These are phyloP conservation scores for Schizopygopsis pylzovi DNA, from an alignment of 2,797 vertebrate genomes.

Conservation along the genomic window DNA sequence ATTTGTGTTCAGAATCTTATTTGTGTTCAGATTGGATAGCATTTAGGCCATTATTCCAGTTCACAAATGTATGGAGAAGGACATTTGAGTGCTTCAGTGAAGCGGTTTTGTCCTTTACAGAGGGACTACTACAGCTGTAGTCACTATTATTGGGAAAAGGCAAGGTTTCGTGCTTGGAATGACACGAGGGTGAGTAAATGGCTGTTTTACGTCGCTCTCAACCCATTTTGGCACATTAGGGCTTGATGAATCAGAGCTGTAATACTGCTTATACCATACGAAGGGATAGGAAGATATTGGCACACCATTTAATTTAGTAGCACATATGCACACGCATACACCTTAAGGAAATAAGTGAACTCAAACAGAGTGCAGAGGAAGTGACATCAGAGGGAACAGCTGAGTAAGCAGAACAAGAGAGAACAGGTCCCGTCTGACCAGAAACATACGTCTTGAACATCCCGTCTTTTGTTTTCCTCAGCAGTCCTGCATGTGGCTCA, in stretches of 20 bases:
- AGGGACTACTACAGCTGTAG: background rate
- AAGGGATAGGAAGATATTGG: slow-evolving; percentile 14
- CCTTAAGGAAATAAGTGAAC: slow-evolving; percentile 12
- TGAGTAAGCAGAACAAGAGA: background rate
- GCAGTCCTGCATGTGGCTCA: background rate
- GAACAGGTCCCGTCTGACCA: background rate
- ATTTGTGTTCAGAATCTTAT: background rate
- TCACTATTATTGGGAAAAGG: background rate
- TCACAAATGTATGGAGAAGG: background rate
- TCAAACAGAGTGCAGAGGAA: slow-evolving; percentile 1
- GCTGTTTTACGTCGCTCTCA: background rate
- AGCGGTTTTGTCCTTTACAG: background rate
- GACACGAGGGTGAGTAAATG: background rate
- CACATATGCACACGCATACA: slow-evolving; percentile 15
- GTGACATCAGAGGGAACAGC: slow-evolving; percentile 16
- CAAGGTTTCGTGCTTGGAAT: background rate
- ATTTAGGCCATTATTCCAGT: background rate
- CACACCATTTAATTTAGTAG: slow-evolving; percentile 28
- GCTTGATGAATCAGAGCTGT: background rate
- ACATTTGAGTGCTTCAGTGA: background rate
- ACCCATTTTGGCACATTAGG: slow-evolving; percentile 19
- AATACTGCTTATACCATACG: background rate
- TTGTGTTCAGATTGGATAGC: background rate
- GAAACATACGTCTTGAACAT: background rate
- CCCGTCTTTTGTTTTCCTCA: slow-evolving; percentile 1